Conservation (phyloP, 2,113 vertebrate species). For the Lophura nycthemera region DNA sequence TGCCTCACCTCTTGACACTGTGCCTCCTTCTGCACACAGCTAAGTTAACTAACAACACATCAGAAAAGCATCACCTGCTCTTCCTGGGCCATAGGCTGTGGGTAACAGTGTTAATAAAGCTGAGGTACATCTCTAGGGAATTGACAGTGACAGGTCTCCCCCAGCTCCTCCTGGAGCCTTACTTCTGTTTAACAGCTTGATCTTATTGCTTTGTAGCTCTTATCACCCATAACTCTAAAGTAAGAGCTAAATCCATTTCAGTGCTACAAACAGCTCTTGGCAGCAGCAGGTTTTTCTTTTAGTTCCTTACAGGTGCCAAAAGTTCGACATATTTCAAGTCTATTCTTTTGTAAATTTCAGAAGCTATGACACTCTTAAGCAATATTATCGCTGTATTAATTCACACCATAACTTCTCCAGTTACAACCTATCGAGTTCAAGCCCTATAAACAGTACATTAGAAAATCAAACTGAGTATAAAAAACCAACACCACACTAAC, state of each 20-base stretch:
- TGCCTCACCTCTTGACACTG: not conserved
- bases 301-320: not conserved
- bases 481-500: not conserved
- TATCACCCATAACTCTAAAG: not conserved
- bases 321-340: not conserved
- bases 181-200: not conserved
- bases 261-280: not conserved
- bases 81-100: too few species aligned
- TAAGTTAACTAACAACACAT: too few species aligned
- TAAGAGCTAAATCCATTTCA: not conserved
- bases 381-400: not conserved
- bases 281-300: not conserved
- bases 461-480: not conserved
- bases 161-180: rapidly evolving
- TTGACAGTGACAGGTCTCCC: rapidly evolving
- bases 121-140: not conserved
- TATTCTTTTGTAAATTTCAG: not conserved
- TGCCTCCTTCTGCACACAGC: not conserved
- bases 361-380: not conserved
- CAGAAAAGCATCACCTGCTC: too few species aligned
- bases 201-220: not conserved
- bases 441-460: not conserved
- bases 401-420: not conserved
- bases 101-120: rapidly evolving
- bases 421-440: not conserved